phyloP scores from a whole-genome alignment of 2,888 invertebrate genomes.

The Stenchaetothrips biformis region DNA sequence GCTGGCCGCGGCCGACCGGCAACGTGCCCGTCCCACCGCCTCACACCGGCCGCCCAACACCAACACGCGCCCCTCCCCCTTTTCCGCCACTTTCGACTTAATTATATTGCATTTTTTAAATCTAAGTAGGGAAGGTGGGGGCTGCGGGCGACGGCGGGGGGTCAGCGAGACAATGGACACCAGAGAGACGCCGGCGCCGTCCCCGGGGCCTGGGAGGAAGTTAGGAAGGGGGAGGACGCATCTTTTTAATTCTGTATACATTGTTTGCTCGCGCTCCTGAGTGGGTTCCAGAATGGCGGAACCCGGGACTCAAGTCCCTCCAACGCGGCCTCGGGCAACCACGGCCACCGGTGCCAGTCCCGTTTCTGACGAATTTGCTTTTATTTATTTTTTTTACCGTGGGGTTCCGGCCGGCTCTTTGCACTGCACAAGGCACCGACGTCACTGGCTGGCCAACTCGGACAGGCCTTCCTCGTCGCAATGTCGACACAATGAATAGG shows the following conservation, averaged over 20 bases:
- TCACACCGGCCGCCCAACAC: too few species aligned
- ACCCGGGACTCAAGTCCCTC: neutral
- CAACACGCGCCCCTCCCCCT: neutral
- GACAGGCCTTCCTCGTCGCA: too few species aligned
- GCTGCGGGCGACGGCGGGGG: neutral
- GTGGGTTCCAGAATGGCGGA: neutral
- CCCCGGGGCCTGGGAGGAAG: neutral
- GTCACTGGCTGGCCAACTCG: too few species aligned
- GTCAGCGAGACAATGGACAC: neutral
- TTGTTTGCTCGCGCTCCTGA: neutral
- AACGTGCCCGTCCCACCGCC: too few species aligned
- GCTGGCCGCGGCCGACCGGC: too few species aligned
- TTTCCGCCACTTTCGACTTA: neutral
- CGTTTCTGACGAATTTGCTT: too few species aligned
- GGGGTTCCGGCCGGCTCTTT: too few species aligned
- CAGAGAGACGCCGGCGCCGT: neutral
- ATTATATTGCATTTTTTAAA: neutral
- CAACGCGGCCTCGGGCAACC: too few species aligned
- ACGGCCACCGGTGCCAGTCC: neutral
- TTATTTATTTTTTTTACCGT: too few species aligned
- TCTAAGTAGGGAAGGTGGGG: neutral
- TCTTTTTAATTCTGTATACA: constrained; percentile 24
- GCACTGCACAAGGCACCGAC: too few species aligned
- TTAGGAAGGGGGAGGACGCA: neutral
- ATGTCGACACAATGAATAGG: too few species aligned